These are phyloP conservation scores for Drosophila teissieri DNA, from an alignment of 1,140 invertebrate genomes.

Conservation along the genomic window DNA sequence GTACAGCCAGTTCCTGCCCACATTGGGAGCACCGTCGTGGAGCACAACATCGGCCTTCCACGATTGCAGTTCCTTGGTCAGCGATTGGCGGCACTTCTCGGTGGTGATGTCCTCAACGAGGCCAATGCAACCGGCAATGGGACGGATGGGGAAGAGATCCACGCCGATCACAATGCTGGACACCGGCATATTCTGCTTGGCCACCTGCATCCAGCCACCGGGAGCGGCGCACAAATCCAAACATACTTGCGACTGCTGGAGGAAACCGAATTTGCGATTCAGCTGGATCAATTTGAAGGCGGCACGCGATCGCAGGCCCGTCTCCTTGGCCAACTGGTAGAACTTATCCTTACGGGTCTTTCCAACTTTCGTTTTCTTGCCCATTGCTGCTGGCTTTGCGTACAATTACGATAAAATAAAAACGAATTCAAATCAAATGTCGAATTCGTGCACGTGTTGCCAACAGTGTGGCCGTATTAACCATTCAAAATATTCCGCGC, in stretches of 20 bases:
- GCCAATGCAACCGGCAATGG: conserved; percentile 95
- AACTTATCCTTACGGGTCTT: conserved; percentile 99
- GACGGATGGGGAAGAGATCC: conserved; percentile 98
- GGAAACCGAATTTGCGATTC: conserved; percentile 98
- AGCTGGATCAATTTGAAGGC: conserved; percentile 99
- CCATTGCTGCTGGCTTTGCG: conserved; percentile 88
- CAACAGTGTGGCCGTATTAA: conserved; percentile 3
- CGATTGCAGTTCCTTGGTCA: conserved; percentile 94
- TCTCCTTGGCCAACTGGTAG: conserved; percentile 99
- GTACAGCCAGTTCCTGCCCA: conserved; percentile 98
- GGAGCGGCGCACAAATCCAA: conserved; percentile 99
- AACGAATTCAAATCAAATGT: conserved; percentile 1
- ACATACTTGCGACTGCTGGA: conserved; percentile 97
- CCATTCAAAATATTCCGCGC: neutral
- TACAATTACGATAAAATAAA: neutral
- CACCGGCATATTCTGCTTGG: conserved; percentile 98
- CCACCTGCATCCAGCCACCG: conserved; percentile 99
- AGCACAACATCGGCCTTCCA: conserved; percentile 99
- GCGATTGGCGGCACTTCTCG: conserved; percentile 92
- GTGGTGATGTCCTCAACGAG: conserved; percentile 98
- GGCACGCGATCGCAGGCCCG: conserved; percentile 97
- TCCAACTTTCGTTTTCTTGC: conserved; percentile 98
- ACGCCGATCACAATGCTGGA: conserved; percentile 97
- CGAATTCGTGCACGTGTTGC: conserved; percentile 17
- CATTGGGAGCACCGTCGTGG: conserved; percentile 99